A percentile compares a stretch with the other conserved stretches of the same genome.
phyloP scores from a whole-genome alignment of 2,797 vertebrate species.

The Amblyraja radiata region DNA sequence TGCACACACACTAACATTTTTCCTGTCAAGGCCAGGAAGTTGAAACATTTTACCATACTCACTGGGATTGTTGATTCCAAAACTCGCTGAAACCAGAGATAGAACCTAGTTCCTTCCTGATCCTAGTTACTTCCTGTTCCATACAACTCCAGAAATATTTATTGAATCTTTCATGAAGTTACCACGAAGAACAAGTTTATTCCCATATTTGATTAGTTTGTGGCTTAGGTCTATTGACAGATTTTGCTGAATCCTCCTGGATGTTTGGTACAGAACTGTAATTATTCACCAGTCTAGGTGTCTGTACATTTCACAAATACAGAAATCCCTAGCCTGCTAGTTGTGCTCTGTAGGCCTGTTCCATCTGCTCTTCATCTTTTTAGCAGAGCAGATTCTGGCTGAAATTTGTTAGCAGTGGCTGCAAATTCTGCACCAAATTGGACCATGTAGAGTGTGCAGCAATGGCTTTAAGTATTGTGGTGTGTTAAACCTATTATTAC shows the following conservation, averaged over 20 bases:
- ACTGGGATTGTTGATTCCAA: not conserved
- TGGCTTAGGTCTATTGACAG: not conserved
- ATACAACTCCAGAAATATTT: not conserved
- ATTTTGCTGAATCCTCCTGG: no score
- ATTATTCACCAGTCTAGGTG: no score
- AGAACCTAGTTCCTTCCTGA: not conserved
- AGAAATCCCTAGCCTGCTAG: no score
- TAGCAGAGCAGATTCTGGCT: no score
- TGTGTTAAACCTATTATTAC: not conserved
- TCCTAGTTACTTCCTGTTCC: no score
- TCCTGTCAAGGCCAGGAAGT: not conserved
- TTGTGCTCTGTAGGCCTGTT: no score
- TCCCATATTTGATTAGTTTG: not conserved
- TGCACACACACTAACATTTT: not conserved
- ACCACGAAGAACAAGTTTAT: not conserved
- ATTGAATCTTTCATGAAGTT: not conserved
- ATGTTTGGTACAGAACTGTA: no score
- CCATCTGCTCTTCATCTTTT: no score
- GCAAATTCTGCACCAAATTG: no score
- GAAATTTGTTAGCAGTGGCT: no score
- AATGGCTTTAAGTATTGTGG: not conserved
- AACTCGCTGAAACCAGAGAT: not conserved
- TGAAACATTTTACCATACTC: not conserved
- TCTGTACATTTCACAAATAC: no score
- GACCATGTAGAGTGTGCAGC: not conserved